phyloP scores from a whole-genome alignment of 2,888 invertebrate genomes.

The Lycophotia porphyrea region DNA sequence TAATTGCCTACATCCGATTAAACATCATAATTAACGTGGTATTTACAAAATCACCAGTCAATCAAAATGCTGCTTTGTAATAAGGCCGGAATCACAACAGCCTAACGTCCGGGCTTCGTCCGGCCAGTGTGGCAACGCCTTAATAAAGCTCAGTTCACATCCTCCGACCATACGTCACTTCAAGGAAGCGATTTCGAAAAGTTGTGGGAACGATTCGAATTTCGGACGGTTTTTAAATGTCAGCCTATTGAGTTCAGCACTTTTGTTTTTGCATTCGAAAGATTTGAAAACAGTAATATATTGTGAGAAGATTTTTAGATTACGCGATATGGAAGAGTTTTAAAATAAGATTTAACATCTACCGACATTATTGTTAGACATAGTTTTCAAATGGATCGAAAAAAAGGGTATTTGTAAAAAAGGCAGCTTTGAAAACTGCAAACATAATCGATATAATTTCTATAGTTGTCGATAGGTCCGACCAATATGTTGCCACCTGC shows the following conservation, averaged over 20 bases:
- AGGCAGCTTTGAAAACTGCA: background rate
- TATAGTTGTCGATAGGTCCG: background rate
- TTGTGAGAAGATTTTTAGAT: conserved; percentile 15
- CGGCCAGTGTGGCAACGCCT: conserved; percentile 58
- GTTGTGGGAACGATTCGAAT: conserved; percentile 57
- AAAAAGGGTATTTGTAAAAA: background rate
- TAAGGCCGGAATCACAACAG: conserved; percentile 60
- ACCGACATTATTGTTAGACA: background rate
- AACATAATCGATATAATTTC: background rate
- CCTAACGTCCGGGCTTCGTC: conserved; percentile 39
- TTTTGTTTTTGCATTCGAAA: conserved; percentile 32
- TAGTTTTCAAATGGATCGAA: background rate
- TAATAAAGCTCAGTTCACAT: conserved; percentile 54
- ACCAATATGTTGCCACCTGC: background rate
- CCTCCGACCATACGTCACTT: conserved; percentile 60
- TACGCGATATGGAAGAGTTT: background rate
- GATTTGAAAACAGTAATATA: conserved; percentile 26
- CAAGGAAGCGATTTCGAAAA: conserved; percentile 53
- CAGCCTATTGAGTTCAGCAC: conserved; percentile 34
- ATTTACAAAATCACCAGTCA: conserved; percentile 46
- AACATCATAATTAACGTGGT: conserved; percentile 25
- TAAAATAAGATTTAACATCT: background rate
- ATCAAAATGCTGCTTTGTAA: conserved; percentile 45
- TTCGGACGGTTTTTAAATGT: conserved; percentile 49
- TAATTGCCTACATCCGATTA: conserved; percentile 51